Percentiles rank a stretch among this genome's conserved stretches.
These are phyloP conservation scores for Crotophaga sulcirostris DNA, from an alignment of 2,113 vertebrate genomes.

Conservation along the genomic window DNA sequence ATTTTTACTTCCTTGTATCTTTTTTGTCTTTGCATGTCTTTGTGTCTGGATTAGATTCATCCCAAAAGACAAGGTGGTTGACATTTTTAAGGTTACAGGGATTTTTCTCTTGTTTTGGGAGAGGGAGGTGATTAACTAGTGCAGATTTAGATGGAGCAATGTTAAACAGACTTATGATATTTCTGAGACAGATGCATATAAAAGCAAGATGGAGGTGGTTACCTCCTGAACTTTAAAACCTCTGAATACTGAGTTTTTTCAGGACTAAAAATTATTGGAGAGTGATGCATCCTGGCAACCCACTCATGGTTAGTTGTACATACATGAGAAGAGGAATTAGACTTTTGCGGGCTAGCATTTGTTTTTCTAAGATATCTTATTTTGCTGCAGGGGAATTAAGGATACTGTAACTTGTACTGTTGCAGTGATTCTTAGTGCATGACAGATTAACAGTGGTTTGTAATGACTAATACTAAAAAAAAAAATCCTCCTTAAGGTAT, in stretches of 20 bases:
- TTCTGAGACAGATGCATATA: background rate
- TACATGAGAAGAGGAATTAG: background rate
- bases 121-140: background rate
- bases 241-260: background rate
- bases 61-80: background rate
- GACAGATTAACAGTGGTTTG: constrained; percentile 39
- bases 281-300: background rate
- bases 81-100: background rate
- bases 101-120: background rate
- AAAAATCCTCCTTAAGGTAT: background rate
- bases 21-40: background rate
- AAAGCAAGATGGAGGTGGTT: background rate
- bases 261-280: background rate
- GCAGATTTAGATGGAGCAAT: background rate
- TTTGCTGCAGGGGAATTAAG: background rate
- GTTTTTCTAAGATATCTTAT: background rate
- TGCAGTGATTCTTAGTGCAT: constrained; percentile 23
- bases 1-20: background rate
- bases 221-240: background rate
- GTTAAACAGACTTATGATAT: background rate
- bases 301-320: background rate
- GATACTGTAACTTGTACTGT: background rate
- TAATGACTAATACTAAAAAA: constrained; percentile 51
- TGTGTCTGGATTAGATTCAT: background rate
- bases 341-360: background rate